phyloP scores from a whole-genome alignment of 2,113 vertebrate species.

The Chaenogobius annularis region DNA sequence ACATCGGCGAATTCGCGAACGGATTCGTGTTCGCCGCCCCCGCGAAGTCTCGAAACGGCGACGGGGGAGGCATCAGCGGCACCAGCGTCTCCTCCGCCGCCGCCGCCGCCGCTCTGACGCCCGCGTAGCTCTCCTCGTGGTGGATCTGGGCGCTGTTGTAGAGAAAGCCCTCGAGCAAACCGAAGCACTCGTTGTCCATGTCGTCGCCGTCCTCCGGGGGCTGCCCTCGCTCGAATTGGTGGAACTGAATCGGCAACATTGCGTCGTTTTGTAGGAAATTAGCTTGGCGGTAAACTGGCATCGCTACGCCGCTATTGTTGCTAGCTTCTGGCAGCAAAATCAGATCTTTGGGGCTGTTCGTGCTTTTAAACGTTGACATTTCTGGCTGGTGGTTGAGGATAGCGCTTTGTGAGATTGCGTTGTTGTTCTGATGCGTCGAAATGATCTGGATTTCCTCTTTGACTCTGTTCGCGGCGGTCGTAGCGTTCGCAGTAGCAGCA shows the following conservation, averaged over 20 bases:
- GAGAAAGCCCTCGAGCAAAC: conserved; percentile 87
- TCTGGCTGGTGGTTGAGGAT: conserved; percentile 80
- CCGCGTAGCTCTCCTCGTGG: conserved; percentile 78
- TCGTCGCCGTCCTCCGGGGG: conserved; percentile 65
- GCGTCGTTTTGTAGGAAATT: conserved; percentile 74
- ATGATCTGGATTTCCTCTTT: conserved; percentile 80
- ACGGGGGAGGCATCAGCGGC: conserved; percentile 89
- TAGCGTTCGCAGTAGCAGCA: conserved; percentile 25
- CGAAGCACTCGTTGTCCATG: conserved; percentile 80
- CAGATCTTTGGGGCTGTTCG: conserved; percentile 71
- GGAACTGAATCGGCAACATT: conserved; percentile 75
- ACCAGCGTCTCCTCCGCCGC: conserved; percentile 82
- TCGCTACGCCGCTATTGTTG: conserved; percentile 49
- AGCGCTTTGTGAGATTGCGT: conserved; percentile 61
- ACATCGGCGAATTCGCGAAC: conserved; percentile 86
- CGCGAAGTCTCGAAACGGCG: conserved; percentile 90
- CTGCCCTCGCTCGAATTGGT: conserved; percentile 76
- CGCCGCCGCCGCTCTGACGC: conserved; percentile 77
- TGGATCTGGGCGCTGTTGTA: conserved; percentile 83
- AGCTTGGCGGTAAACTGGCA: conserved; percentile 72
- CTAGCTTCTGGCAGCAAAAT: conserved; percentile 70
- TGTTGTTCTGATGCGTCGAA: conserved; percentile 75
- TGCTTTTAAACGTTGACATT: conserved; percentile 70
- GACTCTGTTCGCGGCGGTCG: conserved; percentile 46
- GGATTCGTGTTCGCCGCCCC: conserved; percentile 81